Evolutionary conservation across 2,797 vertebrate genomes (phyloP).

Genomic region (Coreius guichenoti): DNA sequence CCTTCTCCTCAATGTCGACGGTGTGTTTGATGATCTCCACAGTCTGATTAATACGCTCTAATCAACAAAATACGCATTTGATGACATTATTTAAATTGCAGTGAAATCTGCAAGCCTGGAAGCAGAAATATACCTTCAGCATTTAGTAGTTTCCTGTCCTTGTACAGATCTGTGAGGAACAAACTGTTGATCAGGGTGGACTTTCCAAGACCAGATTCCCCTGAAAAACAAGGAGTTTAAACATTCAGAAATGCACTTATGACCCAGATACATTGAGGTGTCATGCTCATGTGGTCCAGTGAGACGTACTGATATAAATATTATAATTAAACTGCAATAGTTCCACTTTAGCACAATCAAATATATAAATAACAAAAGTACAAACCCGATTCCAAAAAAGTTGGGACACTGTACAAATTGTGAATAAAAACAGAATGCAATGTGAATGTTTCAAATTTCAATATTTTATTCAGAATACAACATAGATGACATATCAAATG

Average conservation of each 20-base stretch:
- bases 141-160: slow-evolving; percentile 62
- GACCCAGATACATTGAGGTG: neutral
- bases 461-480: no score
- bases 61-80: neutral
- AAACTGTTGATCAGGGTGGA: slow-evolving; percentile 63
- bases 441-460: no score
- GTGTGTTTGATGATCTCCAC: slow-evolving; percentile 89
- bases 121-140: slow-evolving; percentile 54
- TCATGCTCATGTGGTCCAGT: neutral
- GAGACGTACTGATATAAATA: no score
- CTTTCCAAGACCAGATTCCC: slow-evolving; percentile 65
- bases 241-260: neutral
- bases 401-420: no score
- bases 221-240: slow-evolving; percentile 13
- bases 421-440: no score
- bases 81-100: neutral
- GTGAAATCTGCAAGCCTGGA: neutral
- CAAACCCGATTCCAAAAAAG: no score
- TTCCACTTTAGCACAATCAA: no score
- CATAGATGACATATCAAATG: no score
- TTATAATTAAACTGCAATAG: no score
- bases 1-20: slow-evolving; percentile 88
- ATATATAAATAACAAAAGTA: no score
- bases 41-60: slow-evolving; percentile 86
- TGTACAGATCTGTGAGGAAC: slow-evolving; percentile 66